Evolutionary conservation across 2,113 vertebrate genomes (phyloP), one percentile per base, ranked within the genome.

Genomic region (Morone chrysops): DNA sequence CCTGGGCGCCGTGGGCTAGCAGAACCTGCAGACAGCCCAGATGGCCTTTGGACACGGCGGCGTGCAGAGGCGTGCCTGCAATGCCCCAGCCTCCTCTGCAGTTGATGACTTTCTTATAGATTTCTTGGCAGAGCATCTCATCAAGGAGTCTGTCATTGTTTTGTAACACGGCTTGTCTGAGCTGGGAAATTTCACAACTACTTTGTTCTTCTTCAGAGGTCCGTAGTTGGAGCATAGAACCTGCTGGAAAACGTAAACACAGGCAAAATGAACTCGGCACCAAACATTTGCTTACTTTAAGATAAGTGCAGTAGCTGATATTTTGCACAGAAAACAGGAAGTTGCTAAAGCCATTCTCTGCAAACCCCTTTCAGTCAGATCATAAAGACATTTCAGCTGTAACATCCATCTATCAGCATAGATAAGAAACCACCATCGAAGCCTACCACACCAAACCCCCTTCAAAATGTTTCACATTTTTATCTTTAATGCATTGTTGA

Each of bases 11-110:
- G 0, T 97, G 96, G 11, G 94, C 95, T 66, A 99, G 83, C 56
- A 99, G 96, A 4, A 97, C 92, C 88, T 94, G 90, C 68, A 99
- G 79, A 70, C 97, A 98, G 83, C 91, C 88, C 22, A 95, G 38
- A 13, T 96, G 93, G 17, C 97, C 97, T 82, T 93, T 91, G 0
- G 96, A 89, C 6, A 97, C 97, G 0, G 98, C 97, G 4, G 97
- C 93, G 25, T 96, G 97, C 11, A 99, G 94, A 0, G 97, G 97
- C 6, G 97, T 98, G 68, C 96, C 96, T 6, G 97, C 96, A 0
- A 98, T 82, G 0, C 98, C 98, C 97, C 98, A 99, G 47, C 98
- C 97, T 0, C 97, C 97, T 38, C 96, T 83, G 81, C 93, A 95
- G 86, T 99, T 96, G 83, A 99, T 95, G 89, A 97, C 95, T 57